These are phyloP conservation scores for Amaurobius ferox DNA, from an alignment of 2,888 invertebrate genomes.

Conservation along the genomic window DNA sequence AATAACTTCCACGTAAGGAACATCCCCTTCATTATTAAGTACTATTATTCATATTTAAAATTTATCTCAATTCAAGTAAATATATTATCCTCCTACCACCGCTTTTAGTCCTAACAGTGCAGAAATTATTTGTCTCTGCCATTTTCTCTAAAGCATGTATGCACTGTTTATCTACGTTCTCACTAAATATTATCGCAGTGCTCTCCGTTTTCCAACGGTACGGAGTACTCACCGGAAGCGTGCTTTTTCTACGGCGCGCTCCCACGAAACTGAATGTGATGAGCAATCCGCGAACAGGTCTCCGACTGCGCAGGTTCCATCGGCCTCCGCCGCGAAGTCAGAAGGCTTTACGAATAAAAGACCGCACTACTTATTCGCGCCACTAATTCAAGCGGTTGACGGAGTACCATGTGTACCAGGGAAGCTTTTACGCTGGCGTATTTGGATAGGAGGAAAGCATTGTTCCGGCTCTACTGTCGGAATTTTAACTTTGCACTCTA, in stretches of 20 bases:
- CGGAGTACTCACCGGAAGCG: not conserved
- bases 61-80: not conserved
- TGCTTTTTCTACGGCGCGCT: constrained; percentile 48
- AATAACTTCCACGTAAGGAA: constrained; percentile 66
- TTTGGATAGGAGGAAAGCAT: not conserved
- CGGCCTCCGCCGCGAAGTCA: constrained; percentile 38
- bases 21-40: constrained; percentile 67
- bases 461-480: not conserved
- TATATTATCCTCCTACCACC: not conserved
- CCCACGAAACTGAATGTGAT: constrained; percentile 51
- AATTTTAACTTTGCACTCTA: not conserved
- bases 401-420: constrained; percentile 10
- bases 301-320: constrained; percentile 53
- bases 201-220: not conserved
- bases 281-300: constrained; percentile 65
- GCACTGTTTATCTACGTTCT: no score
- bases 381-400: constrained; percentile 39
- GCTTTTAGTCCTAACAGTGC: not conserved
- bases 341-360: constrained; percentile 32
- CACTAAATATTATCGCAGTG: no score
- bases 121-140: not conserved
- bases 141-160: not conserved
- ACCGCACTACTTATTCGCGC: constrained; percentile 44
- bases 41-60: constrained; percentile 21
- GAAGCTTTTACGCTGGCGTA: not conserved